Conservation (phyloP, 2,797 vertebrate genomes). For the Parambassis ranga region DNA sequence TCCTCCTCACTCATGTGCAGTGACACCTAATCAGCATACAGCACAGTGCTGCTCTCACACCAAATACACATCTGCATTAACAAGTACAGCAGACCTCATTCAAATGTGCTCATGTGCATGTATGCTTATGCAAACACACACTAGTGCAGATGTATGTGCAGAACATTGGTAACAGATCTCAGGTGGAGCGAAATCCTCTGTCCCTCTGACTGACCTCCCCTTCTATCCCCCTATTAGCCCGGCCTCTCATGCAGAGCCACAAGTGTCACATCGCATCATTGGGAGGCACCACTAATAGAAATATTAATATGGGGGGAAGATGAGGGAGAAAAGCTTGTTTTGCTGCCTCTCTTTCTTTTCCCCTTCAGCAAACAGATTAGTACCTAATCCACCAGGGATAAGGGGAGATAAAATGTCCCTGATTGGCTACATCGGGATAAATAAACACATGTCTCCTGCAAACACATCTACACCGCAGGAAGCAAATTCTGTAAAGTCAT, state of each 20-base stretch:
- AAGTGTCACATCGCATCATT: slow-evolving; percentile 65
- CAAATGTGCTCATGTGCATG: not conserved
- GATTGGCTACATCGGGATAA: slow-evolving; percentile 69
- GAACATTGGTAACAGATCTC: slow-evolving; percentile 21
- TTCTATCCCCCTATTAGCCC: slow-evolving; percentile 52
- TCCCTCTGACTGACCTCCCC: slow-evolving; percentile 43
- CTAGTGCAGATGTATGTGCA: not conserved
- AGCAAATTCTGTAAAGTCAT: slow-evolving; percentile 40
- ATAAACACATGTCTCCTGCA: slow-evolving; percentile 60
- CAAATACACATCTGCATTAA: slow-evolving; percentile 42
- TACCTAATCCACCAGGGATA: slow-evolving; percentile 68
- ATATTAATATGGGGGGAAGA: slow-evolving; percentile 59
- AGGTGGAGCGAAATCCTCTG: slow-evolving; percentile 47
- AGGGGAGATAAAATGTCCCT: slow-evolving; percentile 63
- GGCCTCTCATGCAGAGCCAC: slow-evolving; percentile 57
- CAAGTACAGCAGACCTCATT: slow-evolving; percentile 21
- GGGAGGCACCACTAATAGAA: slow-evolving; percentile 63
- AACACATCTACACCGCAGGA: slow-evolving; percentile 33
- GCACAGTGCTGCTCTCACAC: slow-evolving; percentile 17
- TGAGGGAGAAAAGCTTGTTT: slow-evolving; percentile 54
- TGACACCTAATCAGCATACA: slow-evolving; percentile 45
- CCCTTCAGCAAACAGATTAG: slow-evolving; percentile 74
- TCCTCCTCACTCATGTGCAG: slow-evolving; percentile 18
- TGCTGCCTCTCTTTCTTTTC: slow-evolving; percentile 33
- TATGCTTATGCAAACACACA: slow-evolving; percentile 9